phyloP scores from a whole-genome alignment of 2,797 vertebrate species.

The Psittacula derbiana region DNA sequence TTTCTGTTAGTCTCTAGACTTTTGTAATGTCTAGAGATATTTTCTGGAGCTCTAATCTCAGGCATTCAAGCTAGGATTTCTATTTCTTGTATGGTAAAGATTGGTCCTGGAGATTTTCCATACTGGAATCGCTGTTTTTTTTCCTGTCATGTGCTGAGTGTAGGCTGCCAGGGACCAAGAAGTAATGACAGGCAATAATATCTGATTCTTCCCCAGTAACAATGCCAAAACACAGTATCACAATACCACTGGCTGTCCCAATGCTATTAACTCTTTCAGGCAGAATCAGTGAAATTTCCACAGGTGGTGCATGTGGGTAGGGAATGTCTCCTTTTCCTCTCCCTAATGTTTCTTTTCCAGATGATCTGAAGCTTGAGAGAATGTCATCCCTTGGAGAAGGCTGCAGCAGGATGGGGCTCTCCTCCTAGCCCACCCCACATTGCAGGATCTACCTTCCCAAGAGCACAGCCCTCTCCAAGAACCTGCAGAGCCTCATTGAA shows the following conservation, averaged over 20 bases:
- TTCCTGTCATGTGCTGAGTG: conserved; percentile 23
- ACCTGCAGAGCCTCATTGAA: neutral
- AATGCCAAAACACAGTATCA: neutral
- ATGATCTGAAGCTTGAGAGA: neutral
- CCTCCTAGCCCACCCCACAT: neutral
- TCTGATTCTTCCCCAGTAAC: conserved; percentile 5
- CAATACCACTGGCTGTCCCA: neutral
- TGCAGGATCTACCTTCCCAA: neutral
- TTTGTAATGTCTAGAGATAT: neutral
- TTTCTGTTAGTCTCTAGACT: conserved; percentile 5
- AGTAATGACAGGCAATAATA: conserved; percentile 9
- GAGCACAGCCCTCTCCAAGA: neutral
- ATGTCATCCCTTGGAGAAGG: neutral
- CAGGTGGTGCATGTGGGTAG: neutral
- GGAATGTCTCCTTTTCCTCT: neutral
- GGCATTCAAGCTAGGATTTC: neutral
- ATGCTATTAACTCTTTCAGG: neutral
- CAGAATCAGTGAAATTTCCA: neutral
- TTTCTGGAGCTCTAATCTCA: conserved; percentile 32
- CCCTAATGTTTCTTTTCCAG: neutral
- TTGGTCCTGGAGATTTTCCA: conserved; percentile 36
- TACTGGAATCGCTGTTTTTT: conserved; percentile 3
- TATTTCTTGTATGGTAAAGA: conserved; percentile 16
- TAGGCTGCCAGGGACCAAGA: neutral
- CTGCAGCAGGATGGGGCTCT: neutral